phyloP scores from a whole-genome alignment of 2,797 vertebrate species.

The Saxicola maurus region DNA sequence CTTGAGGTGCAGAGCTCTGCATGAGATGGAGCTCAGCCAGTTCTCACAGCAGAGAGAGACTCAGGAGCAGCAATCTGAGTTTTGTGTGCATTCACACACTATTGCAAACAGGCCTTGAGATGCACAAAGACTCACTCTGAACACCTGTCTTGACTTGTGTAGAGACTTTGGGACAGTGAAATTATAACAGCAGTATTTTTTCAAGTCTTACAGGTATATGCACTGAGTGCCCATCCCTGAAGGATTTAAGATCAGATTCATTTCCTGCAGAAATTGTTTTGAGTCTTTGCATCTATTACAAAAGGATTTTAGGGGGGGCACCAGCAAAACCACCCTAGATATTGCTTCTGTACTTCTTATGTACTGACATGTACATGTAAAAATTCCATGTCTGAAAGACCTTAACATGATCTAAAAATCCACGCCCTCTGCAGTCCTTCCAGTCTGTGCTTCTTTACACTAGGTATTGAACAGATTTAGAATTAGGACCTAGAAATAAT shows the following conservation, averaged over 20 bases:
- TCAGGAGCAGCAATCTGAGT: not conserved
- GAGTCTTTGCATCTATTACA: not conserved
- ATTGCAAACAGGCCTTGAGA: not conserved
- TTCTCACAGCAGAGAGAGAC: not conserved
- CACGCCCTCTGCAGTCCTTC: not conserved
- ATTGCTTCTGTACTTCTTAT: not conserved
- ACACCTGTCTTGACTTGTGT: not conserved
- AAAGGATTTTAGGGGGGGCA: not conserved
- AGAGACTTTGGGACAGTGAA: not conserved
- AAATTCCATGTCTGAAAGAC: not conserved
- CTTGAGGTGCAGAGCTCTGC: not conserved
- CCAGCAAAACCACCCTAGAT: not conserved
- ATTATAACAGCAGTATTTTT: not conserved
- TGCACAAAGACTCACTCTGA: not conserved
- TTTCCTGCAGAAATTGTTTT: not conserved
- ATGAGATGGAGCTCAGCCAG: not conserved
- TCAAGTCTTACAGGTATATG: not conserved
- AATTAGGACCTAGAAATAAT: not conserved
- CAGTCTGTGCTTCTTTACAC: not conserved
- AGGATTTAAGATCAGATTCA: not conserved
- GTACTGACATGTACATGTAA: not conserved
- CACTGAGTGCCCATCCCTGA: not conserved
- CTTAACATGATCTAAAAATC: not conserved
- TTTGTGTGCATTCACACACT: not conserved
- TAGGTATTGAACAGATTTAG: not conserved